Evolutionary conservation across 2,113 vertebrate species (phyloP).

Genomic region (Aldabrachelys gigantea): DNA sequence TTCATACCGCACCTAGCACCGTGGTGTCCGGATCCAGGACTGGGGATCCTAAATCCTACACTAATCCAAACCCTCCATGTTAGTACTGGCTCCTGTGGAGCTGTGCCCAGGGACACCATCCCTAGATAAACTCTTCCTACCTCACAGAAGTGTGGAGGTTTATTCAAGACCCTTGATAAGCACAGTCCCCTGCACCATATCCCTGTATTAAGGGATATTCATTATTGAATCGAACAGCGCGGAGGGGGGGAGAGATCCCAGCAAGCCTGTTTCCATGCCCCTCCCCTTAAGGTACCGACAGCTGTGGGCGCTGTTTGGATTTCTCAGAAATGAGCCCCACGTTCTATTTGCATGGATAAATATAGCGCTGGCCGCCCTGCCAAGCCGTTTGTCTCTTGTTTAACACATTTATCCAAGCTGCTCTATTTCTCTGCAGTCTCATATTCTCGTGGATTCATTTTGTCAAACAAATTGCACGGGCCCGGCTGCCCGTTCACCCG

Average conservation of each 20-base stretch:
- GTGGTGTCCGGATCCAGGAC: too few species aligned
- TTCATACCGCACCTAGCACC: too few species aligned
- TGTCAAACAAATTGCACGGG: conserved; percentile 66
- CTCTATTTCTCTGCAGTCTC: conserved; percentile 64
- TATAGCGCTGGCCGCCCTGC: conserved; percentile 51
- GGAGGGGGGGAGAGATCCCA: too few species aligned
- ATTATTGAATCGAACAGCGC: too few species aligned
- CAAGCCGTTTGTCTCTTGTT: conserved; percentile 62
- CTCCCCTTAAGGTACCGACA: background rate
- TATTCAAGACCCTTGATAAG: background rate
- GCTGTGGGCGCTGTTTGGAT: background rate
- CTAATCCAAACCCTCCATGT: background rate
- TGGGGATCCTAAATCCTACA: background rate
- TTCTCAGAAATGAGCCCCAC: conserved; percentile 53
- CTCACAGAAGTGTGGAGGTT: fast-evolving
- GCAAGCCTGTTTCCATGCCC: background rate
- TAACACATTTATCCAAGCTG: conserved; percentile 69
- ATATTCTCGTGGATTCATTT: conserved; percentile 60
- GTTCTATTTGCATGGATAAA: conserved; percentile 60
- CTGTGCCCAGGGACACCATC: fast-evolving
- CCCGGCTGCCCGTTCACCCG: conserved; percentile 64
- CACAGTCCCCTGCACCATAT: background rate
- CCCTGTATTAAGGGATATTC: background rate
- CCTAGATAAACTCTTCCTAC: background rate
- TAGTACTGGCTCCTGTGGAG: background rate